Conservation (phyloP, 2,888 invertebrate species). For the Calameuta pallipes region DNA sequence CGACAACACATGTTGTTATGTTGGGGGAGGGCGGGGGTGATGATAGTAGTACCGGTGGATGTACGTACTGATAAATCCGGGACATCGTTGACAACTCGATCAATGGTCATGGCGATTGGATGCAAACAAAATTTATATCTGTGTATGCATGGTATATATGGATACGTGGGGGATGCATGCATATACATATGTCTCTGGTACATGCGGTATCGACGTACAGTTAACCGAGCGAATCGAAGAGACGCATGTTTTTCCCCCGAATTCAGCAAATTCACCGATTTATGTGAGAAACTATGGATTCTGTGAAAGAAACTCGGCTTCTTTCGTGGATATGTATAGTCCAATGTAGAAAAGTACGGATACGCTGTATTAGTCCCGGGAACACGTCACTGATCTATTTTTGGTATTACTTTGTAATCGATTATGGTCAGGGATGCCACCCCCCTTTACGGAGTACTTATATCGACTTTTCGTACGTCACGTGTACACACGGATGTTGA, state of each 20-base stretch:
- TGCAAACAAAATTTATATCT: neutral
- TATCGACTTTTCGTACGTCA: neutral
- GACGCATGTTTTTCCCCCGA: neutral
- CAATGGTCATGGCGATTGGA: neutral
- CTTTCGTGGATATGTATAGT: neutral
- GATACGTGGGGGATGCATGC: neutral
- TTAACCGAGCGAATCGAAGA: neutral
- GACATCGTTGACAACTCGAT: neutral
- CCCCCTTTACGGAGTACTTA: neutral
- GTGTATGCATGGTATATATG: neutral
- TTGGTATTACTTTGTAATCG: neutral
- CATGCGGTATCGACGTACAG: neutral
- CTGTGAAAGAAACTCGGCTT: neutral
- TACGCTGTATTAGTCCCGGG: neutral
- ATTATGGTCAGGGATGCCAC: neutral
- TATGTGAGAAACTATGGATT: neutral
- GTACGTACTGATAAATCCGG: neutral
- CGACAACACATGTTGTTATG: neutral
- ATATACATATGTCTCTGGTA: neutral
- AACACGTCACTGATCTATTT: neutral
- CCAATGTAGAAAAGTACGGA: neutral
- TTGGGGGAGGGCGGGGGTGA: no score
- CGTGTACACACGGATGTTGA: neutral
- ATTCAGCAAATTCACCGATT: neutral
- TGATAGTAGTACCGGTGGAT: neutral